A percentile compares a stretch with the other conserved stretches of the same genome.
phyloP scores from a whole-genome alignment of 2,888 invertebrate genomes.

The Electrophaes corylata region DNA sequence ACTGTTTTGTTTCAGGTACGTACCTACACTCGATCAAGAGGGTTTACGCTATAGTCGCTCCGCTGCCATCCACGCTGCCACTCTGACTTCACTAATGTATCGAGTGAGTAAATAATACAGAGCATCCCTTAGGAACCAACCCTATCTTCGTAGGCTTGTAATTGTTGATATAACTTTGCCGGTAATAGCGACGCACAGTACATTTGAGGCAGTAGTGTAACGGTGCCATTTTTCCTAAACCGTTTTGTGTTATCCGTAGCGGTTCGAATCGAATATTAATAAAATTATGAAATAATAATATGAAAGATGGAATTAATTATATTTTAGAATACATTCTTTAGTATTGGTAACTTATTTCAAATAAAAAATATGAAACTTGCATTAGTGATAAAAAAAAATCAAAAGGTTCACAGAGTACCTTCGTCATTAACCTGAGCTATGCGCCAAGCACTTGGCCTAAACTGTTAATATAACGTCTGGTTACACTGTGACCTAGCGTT shows the following conservation, averaged over 20 bases:
- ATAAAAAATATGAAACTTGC: no score
- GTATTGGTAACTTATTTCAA: no score
- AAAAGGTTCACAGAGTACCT: no score
- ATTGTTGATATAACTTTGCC: conserved; percentile 6
- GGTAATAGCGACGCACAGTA: neutral
- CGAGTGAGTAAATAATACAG: conserved; percentile 18
- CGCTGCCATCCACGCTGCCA: conserved; percentile 5
- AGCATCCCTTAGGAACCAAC: conserved; percentile 13
- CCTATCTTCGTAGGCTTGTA: conserved; percentile 5
- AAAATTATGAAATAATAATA: no score
- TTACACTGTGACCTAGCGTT: neutral
- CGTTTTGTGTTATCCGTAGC: no score
- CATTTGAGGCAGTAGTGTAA: neutral
- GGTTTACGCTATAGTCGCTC: neutral
- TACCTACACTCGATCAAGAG: neutral
- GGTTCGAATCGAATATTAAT: no score
- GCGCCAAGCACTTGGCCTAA: no score
- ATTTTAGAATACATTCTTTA: no score
- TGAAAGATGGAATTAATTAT: no score
- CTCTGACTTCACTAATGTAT: conserved; percentile 6
- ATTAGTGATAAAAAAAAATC: no score
- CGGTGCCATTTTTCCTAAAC: no score
- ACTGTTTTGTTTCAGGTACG: conserved; percentile 23
- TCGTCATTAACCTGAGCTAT: no score
- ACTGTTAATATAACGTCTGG: neutral